Evolutionary conservation across 2,888 invertebrate genomes (phyloP).

Genomic region (Trissolcus japonicus): DNA sequence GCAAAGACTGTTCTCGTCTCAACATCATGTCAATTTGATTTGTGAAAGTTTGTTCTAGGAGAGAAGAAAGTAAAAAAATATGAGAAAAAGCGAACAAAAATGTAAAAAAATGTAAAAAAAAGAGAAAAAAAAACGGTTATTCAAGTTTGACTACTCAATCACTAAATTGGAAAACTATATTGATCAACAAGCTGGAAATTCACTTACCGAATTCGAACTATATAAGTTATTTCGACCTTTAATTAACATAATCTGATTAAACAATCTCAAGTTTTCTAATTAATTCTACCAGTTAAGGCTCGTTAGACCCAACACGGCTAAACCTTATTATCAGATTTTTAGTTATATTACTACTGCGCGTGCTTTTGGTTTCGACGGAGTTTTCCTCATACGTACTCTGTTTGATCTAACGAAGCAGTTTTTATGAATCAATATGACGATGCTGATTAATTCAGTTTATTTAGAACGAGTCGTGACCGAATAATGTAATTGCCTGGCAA

Average conservation of each 20-base stretch:
- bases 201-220: background rate
- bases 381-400: background rate
- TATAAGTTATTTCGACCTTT: constrained; percentile 10
- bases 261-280: constrained; percentile 14
- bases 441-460: background rate
- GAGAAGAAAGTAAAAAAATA: too few species aligned
- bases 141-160: background rate
- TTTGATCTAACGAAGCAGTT: constrained; percentile 2
- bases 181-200: constrained; percentile 1
- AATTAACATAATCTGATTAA: constrained; percentile 8
- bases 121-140: background rate
- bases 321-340: constrained; percentile 19
- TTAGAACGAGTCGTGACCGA: background rate
- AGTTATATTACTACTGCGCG: constrained; percentile 2
- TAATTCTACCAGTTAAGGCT: constrained; percentile 15
- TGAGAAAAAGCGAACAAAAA: background rate
- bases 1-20: too few species aligned
- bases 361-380: background rate
- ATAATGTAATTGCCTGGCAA: background rate
- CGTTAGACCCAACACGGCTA: constrained; percentile 14
- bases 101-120: background rate
- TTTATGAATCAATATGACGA: background rate
- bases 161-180: background rate
- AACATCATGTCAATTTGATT: too few species aligned
- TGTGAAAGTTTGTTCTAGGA: too few species aligned